Conservation (phyloP, 2,113 vertebrate species). For the Grallaria varia region DNA sequence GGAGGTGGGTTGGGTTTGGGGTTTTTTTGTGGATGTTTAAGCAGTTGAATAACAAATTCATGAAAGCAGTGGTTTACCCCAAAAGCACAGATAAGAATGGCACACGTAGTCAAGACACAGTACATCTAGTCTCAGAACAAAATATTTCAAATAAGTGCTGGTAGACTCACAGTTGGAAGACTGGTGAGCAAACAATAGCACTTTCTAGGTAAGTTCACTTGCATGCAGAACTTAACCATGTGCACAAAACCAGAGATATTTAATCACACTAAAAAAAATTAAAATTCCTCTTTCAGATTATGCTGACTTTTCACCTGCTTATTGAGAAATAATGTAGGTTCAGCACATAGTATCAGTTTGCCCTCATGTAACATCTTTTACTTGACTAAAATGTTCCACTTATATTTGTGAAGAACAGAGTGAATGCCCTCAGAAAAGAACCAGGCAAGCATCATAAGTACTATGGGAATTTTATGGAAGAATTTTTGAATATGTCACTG, state of each 20-base stretch:
- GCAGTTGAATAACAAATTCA: background rate
- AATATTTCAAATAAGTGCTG: background rate
- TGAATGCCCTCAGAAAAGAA: background rate
- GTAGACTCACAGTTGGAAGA: background rate
- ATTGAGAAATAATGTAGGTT: background rate
- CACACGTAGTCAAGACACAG: background rate
- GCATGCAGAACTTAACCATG: background rate
- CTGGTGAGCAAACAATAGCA: fast-evolving
- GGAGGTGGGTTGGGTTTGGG: background rate
- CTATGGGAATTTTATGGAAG: background rate
- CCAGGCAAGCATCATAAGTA: background rate
- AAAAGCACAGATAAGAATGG: background rate
- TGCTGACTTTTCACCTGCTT: background rate
- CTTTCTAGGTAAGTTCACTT: background rate
- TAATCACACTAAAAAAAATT: background rate
- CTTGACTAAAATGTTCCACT: background rate
- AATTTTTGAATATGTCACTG: background rate
- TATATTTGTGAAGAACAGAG: background rate
- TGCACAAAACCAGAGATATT: background rate
- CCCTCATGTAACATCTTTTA: background rate
- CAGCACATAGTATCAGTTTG: background rate
- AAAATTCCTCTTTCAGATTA: background rate
- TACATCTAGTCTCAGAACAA: background rate
- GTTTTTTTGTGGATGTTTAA: background rate
- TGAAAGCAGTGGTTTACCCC: background rate